These are phyloP conservation scores for Gallirallus australis DNA, from an alignment of 2,797 vertebrate species.

Conservation along the genomic window DNA sequence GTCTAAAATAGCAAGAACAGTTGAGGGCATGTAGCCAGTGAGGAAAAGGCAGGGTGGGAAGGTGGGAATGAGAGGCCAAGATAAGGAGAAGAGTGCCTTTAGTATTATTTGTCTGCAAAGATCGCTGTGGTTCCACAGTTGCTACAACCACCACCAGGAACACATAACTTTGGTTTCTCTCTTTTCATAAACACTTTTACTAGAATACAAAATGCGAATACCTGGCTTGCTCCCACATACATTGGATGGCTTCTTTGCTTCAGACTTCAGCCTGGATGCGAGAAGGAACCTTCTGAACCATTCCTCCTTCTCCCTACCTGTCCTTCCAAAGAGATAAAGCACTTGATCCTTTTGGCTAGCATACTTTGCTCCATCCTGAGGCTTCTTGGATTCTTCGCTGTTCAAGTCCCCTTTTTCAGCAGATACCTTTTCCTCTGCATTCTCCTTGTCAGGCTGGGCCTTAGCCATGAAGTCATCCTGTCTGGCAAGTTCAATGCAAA, in stretches of 20 bases:
- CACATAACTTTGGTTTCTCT: background rate
- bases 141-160: background rate
- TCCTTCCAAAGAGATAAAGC: constrained; percentile 94
- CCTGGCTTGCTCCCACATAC: constrained; percentile 81
- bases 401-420: constrained; percentile 69
- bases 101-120: background rate
- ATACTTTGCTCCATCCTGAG: constrained; percentile 70
- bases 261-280: constrained; percentile 86
- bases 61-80: background rate
- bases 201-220: constrained; percentile 62
- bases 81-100: background rate
- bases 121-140: background rate
- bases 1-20: background rate
- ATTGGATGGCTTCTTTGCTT: constrained; percentile 79
- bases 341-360: constrained; percentile 81
- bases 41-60: background rate
- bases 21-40: background rate
- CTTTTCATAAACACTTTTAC: background rate
- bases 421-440: constrained; percentile 74
- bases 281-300: constrained; percentile 91
- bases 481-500: constrained; percentile 90
- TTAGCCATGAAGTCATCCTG: constrained; percentile 97
- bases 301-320: constrained; percentile 95
- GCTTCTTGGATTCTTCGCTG: constrained; percentile 76
- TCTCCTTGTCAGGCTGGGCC: constrained; percentile 83